Evolutionary conservation across 2,888 invertebrate species (phyloP).

Genomic region (Calliopum simillimum): DNA sequence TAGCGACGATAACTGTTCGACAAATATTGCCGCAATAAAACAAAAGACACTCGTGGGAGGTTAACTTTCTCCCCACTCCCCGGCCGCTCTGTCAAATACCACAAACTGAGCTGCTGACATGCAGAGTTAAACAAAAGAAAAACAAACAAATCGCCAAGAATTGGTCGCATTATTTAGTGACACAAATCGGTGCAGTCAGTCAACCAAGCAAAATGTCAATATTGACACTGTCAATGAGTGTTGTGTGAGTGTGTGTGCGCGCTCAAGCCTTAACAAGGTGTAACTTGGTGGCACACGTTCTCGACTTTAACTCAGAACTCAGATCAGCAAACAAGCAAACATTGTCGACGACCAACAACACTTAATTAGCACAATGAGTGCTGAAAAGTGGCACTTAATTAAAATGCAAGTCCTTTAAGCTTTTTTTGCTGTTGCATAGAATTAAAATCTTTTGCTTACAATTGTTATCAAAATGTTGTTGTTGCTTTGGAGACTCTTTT

Average conservation of each 20-base stretch:
- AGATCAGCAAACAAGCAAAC: background rate
- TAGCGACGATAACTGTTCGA: constrained; percentile 12
- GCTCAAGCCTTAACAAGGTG: background rate
- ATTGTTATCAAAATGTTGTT: background rate
- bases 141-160: constrained; percentile 14
- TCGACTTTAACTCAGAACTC: background rate
- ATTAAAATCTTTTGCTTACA: too few relatives aligned
- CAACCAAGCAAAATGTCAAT: background rate
- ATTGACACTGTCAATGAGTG: constrained; percentile 4
- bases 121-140: constrained; percentile 25
- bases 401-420: too few relatives aligned
- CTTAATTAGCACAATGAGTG: constrained; percentile 10
- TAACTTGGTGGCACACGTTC: background rate
- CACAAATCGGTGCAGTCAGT: constrained; percentile 9
- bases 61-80: background rate
- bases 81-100: background rate
- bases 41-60: constrained; percentile 20
- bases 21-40: constrained; percentile 7
- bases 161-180: constrained; percentile 7
- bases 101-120: constrained; percentile 18
- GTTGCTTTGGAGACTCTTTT: background rate
- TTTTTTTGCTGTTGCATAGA: too few relatives aligned
- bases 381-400: constrained; percentile 7
- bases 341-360: constrained; percentile 11
- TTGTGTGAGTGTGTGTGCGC: background rate